Evolutionary conservation across 2,797 vertebrate species (phyloP), one percentile per base, ranked within the genome.

Genomic region (Phoebastria nigripes): DNA sequence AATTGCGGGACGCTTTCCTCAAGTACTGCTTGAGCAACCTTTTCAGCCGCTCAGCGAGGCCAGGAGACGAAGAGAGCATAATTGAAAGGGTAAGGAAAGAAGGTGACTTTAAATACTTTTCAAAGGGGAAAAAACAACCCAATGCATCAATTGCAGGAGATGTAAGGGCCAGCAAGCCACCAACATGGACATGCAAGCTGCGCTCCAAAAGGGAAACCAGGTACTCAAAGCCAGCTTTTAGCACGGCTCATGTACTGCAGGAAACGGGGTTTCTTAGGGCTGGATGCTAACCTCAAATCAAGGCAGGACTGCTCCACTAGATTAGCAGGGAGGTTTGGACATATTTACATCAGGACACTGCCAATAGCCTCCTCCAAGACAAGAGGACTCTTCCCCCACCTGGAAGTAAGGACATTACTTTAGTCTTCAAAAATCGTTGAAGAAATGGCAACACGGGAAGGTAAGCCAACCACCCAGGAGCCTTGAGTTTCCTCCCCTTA

Each of bases 1-100:
- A 47, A 87, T 33, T 55, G 26, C 5, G 0, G 83, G 90, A 90
- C 0, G 2, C 41, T 79, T 31, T 58, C 58, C 89, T 96, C 87
- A 96, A 97, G 95, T 74, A 33, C 80, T 49, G 73, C 94, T 96
- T 74, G 69, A 96, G 87, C 49, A 58, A 31, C 76, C 84, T 80
- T 89, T 94, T 87, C 89, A 89, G 47, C 25, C 0, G 7, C 65
- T 62, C 33, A 28, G 76, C 2, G 2, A 82, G 74, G 67, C 78
- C 5, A 8, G 52, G 76, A 88, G 77, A 65, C n/a, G 52, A 54
- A 42, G 88, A 39, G 41, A 74, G 52, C 1, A 2, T 22, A 21
- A 71, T 2, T 71, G 82, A 94, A 87, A 92, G 59, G 49, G n/a
- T 29, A 39, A 55, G 90, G 86, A 31, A 83, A 87, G 89, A 31